Percentiles rank a stretch among this genome's conserved stretches.
phyloP scores from a whole-genome alignment of 1,140 invertebrate species.

The Drosophila tani region DNA sequence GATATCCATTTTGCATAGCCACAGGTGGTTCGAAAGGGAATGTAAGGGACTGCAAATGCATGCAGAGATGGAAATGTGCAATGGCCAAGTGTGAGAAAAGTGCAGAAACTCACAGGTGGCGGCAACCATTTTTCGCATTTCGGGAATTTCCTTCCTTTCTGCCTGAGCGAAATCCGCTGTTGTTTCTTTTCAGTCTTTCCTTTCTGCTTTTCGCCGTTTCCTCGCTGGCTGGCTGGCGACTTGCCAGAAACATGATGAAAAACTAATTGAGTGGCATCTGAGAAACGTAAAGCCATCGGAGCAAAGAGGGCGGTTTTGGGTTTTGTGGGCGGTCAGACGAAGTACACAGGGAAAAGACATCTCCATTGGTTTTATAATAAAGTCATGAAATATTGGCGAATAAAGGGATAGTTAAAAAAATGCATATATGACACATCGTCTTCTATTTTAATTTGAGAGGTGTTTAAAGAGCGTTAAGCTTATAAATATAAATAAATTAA shows the following conservation, averaged over 20 bases:
- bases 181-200: constrained; percentile 21
- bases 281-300: constrained; percentile 39
- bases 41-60: constrained; percentile 3
- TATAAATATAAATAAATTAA: no score
- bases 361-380: background rate
- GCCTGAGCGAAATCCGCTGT: constrained; percentile 59
- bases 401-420: background rate
- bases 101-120: constrained; percentile 63
- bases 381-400: background rate
- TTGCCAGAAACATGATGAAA: constrained; percentile 67
- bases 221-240: constrained; percentile 42
- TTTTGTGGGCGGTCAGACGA: constrained; percentile 10
- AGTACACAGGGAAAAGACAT: constrained; percentile 4
- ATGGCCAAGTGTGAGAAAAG: constrained; percentile 35
- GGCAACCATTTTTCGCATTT: constrained; percentile 36
- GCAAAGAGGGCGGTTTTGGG: constrained; percentile 18
- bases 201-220: constrained; percentile 11
- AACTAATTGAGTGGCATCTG: constrained; percentile 72
- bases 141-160: constrained; percentile 48
- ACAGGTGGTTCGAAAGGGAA: constrained; percentile 55
- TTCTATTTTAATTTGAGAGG: background rate
- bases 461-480: background rate
- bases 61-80: background rate
- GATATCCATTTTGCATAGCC: constrained; percentile 49
- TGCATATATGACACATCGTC: background rate